Evolutionary conservation across 2,888 invertebrate genomes (phyloP), one percentile per base, ranked within the genome.

Genomic region (Noctua fimbriata): DNA sequence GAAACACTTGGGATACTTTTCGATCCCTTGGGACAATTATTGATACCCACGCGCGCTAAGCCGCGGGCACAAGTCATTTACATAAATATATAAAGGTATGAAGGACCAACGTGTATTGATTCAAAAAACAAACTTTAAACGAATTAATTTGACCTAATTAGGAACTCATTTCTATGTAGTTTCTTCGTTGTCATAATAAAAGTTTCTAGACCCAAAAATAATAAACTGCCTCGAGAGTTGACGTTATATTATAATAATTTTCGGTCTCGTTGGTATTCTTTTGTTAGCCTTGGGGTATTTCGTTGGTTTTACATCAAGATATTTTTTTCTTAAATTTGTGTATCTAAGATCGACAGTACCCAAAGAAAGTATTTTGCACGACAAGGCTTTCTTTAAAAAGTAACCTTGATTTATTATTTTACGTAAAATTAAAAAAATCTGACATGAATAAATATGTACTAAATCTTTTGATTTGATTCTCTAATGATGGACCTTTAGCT

Each of bases 141-240:
- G 3, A 28, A 28, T 32, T 58, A 32, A 18, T 66, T 49, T 58
- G 47, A 41, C 55, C 41, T 72, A 72, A 71, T 79, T 55, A 66
- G 0, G 24, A 71, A 44, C 47, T 9, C 10, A 16, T 32, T 24
- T 32, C 28, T 66, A 36, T 36, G 4, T 36, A 66, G 55, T 79
- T 66, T 41, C n/a, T 36, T 7, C 55, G 47, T 10, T 66, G 36
- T 24, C 36, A 10, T 55, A 28, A 71, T 47, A 65, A 65, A 47
- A 78, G 28, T 58, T 69, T 79, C 24, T 28, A 60, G 28, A 58
- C 28, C 65, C 2, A 28, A 58, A 78, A 67, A 79, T 67, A 67
- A 41, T 79, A 28, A 55, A 36, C 36, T 55, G 60, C 16, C 36
- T 63, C 49, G 63, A 76, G 63, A 63, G 41, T 24, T 63, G 9